Percentiles rank a stretch among this genome's conserved stretches.
Evolutionary conservation across 2,797 vertebrate species (phyloP).

Genomic region (Myiotriccus ornatus): DNA sequence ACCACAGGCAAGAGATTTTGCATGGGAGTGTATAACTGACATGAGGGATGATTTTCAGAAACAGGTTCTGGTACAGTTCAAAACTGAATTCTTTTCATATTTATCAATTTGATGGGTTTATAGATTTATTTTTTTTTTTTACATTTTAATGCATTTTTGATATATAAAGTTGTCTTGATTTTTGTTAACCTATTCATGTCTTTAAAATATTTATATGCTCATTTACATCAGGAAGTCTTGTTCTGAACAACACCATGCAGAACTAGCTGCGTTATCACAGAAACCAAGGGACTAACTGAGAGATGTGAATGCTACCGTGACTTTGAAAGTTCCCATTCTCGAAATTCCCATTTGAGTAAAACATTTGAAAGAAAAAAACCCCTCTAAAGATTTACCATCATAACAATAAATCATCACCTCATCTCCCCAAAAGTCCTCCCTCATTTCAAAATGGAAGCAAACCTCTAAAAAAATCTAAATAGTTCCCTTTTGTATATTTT

Average conservation of each 20-base stretch:
- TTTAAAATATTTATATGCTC: background rate
- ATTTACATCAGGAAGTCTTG: background rate
- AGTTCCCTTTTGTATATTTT: background rate
- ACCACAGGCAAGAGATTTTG: background rate
- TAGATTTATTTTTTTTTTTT: background rate
- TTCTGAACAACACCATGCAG: background rate
- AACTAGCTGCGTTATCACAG: background rate
- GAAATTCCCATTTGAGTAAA: background rate
- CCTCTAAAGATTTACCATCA: background rate
- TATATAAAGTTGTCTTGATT: background rate
- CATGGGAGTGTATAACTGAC: background rate
- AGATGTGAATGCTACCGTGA: background rate
- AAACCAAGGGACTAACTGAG: background rate
- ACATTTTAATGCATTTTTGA: background rate
- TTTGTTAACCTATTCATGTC: background rate
- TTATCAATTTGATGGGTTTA: background rate
- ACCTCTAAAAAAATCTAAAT: background rate
- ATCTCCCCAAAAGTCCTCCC: background rate
- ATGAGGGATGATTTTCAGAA: background rate
- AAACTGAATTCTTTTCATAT: background rate
- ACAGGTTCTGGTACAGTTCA: background rate
- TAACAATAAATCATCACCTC: background rate
- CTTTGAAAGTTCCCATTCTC: background rate
- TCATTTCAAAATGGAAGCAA: background rate
- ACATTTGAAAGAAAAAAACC: background rate